Percentiles rank a stretch among this genome's conserved stretches.
Evolutionary conservation across 2,888 invertebrate genomes (phyloP).

Genomic region (Minunthozetes semirufus): DNA sequence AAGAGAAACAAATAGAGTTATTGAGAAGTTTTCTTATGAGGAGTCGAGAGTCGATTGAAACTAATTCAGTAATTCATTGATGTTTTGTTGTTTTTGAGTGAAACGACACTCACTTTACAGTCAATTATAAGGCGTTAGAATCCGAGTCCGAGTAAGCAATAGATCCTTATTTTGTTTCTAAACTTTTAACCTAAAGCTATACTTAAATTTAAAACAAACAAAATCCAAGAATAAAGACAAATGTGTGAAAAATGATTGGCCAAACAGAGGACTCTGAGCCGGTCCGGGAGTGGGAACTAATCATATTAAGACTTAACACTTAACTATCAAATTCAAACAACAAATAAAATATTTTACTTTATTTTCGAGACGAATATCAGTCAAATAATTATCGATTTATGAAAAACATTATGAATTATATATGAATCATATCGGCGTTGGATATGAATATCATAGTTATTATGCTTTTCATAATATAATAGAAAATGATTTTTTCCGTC

Average conservation of each 20-base stretch:
- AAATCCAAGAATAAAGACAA: constrained; percentile 5
- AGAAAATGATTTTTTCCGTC: too few species aligned
- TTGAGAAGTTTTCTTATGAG: background rate
- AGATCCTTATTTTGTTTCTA: constrained; percentile 9
- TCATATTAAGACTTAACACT: background rate
- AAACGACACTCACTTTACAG: background rate
- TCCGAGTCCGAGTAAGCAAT: background rate
- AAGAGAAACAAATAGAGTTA: background rate
- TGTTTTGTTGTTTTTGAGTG: background rate
- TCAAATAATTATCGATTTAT: background rate
- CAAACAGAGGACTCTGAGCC: background rate
- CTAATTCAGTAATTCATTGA: constrained; percentile 9
- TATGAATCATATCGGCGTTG: background rate
- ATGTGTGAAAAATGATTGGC: background rate
- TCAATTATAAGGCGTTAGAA: background rate
- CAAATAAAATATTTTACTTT: background rate
- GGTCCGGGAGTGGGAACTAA: background rate
- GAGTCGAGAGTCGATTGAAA: background rate
- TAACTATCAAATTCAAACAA: background rate
- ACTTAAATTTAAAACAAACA: background rate
- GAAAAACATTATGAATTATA: background rate
- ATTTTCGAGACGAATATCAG: background rate
- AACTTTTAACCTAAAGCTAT: constrained; percentile 13
- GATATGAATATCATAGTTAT: background rate
- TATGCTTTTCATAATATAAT: too few species aligned